These are phyloP conservation scores for Rallus limicola DNA, from an alignment of 2,113 vertebrate species.

Conservation along the genomic window DNA sequence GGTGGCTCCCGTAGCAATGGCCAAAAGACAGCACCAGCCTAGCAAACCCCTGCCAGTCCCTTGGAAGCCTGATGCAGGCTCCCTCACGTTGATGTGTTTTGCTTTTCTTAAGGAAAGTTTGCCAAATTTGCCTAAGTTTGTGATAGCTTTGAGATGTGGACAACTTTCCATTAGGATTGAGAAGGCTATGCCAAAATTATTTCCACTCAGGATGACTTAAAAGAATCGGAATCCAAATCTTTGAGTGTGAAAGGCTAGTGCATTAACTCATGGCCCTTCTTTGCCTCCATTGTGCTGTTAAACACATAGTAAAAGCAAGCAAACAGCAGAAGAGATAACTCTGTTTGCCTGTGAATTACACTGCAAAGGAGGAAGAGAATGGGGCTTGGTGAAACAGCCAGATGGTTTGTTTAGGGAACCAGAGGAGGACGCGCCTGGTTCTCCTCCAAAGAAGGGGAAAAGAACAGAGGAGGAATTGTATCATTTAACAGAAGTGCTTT, in stretches of 20 bases:
- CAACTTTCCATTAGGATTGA: slow-evolving; percentile 50
- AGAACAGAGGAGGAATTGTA: not conserved
- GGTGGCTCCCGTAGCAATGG: not conserved
- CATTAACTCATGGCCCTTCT: slow-evolving; percentile 29
- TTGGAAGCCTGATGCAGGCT: not conserved
- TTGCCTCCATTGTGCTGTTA: slow-evolving; percentile 39
- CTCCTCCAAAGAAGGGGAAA: not conserved
- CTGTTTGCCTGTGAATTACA: slow-evolving; percentile 37
- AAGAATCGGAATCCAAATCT: slow-evolving; percentile 58
- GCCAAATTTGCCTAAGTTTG: slow-evolving; percentile 35
- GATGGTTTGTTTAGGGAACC: slow-evolving; percentile 25
- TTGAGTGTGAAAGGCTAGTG: slow-evolving; percentile 28
- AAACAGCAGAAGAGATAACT: slow-evolving; percentile 27
- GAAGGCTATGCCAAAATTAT: slow-evolving; percentile 40
- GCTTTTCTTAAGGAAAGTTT: not conserved
- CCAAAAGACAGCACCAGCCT: not conserved
- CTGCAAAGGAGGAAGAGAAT: not conserved
- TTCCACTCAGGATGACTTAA: slow-evolving; percentile 56
- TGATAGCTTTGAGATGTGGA: slow-evolving; percentile 37
- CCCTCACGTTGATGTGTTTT: not conserved
- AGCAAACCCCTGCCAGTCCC: not conserved
- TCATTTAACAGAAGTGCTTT: not conserved
- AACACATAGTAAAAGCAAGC: slow-evolving; percentile 28
- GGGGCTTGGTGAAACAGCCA: slow-evolving; percentile 5
- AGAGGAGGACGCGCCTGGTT: slow-evolving; percentile 16